Conservation (phyloP, 2,113 vertebrate genomes). For the Myrmecobius fasciatus region DNA sequence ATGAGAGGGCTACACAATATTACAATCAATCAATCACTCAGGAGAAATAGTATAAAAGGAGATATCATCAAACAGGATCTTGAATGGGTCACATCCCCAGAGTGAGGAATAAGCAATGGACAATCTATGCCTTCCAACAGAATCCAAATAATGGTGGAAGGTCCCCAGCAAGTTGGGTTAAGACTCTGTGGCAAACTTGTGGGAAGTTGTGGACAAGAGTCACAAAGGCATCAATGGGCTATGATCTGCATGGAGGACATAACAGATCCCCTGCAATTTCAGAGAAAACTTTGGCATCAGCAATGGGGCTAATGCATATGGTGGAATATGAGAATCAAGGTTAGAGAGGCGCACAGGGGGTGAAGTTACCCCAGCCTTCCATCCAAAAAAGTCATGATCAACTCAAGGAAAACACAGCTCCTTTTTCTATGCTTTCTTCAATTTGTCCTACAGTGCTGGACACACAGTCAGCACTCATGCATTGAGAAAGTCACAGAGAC, state of each 20-base stretch:
- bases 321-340: neutral
- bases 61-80: neutral
- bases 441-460: neutral
- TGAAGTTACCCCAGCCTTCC: neutral
- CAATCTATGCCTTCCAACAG: neutral
- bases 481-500: neutral
- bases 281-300: neutral
- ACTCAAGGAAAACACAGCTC: neutral
- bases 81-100: neutral
- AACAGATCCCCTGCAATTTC: neutral
- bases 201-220: neutral
- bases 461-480: neutral
- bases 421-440: neutral
- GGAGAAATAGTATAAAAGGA: neutral
- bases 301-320: neutral
- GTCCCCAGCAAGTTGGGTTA: neutral
- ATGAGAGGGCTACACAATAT: neutral
- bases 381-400: neutral
- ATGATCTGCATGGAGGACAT: neutral
- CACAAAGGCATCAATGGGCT: neutral
- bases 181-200: neutral
- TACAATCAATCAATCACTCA: neutral
- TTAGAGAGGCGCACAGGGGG: neutral
- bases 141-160: neutral
- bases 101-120: neutral